Evolutionary conservation across 2,797 vertebrate genomes (phyloP), one percentile per base, ranked within the genome.

Genomic region (Valencia hispanica): DNA sequence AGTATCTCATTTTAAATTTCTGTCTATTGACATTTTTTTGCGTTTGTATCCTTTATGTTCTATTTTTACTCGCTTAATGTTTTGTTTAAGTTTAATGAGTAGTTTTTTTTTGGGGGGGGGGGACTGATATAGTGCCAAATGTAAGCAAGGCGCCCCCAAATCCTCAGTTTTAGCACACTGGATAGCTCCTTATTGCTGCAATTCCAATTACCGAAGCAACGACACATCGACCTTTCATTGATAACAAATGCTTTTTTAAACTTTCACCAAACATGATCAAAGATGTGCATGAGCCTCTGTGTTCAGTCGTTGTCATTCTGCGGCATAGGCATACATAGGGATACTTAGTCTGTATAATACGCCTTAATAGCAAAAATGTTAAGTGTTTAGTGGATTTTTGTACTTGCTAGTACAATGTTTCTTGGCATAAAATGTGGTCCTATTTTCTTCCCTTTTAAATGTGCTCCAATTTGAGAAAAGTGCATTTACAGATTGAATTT

Each of bases 1-100:
- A 32, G 27, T 48, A 32, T 69, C 8, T 91, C 18, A 57, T 53
- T 53, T 57, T 27, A 57, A 57, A 57, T 15, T 27, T 11, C 12
- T 15, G n/a, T 27, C n/a, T 27, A 7, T 27, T 57, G 5, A 27
- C 12, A 27, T 12, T 27, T 4, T 43, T 43, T 43, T 55, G 1
- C 22, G 27, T 57, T 55, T 59, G 27, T 32, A 59, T 32, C 30
- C 7, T 27, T 57, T 2, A 12, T 27, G 27, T 55, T 57, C 27
- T 27, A n/a, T 53, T 53, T 53, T 9, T 25, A n/a, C 9, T 25
- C 25, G n/a, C n/a, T 22, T 53, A 8, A 18, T 3, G 18, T 1
- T 53, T 53, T 53, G 22, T 12, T 53, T n/a, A 10, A n/a, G 8
- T 53, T n/a, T 53, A 53, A 53, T n/a, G 11, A 25, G 2, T 12